A percentile compares a stretch with the other conserved stretches of the same genome.
Conservation (phyloP, 2,113 vertebrate species). For the Patagioenas fasciata region DNA sequence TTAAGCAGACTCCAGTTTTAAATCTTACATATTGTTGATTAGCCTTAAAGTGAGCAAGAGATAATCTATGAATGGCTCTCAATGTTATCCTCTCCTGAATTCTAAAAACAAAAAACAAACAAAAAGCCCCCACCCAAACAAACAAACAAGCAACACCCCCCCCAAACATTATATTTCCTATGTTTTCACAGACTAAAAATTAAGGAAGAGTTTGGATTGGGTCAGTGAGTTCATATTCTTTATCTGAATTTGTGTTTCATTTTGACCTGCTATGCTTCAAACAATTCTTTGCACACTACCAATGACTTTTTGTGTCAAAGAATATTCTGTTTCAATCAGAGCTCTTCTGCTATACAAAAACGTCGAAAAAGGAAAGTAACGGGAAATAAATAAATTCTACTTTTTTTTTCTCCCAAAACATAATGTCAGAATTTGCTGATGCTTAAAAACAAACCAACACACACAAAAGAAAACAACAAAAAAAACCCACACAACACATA, state of each 20-base stretch:
- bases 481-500: too few relatives aligned
- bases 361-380: not conserved
- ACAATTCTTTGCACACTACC: rapidly evolving
- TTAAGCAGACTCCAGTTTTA: not conserved
- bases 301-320: not conserved
- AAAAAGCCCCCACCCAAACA: too few relatives aligned
- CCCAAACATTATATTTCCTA: not conserved
- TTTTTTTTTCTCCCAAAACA: not conserved
- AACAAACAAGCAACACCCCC: too few relatives aligned
- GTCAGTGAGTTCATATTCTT: not conserved
- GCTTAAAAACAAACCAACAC: not conserved
- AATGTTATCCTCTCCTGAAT: not conserved
- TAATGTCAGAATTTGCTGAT: not conserved
- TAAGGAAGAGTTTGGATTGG: not conserved
- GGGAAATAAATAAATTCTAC: not conserved
- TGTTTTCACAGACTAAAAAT: not conserved
- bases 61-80: not conserved
- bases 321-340: not conserved
- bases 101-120: not conserved
- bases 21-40: not conserved
- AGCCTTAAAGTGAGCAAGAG: not conserved
- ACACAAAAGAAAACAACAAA: not conserved
- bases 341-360: not conserved
- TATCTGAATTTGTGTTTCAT: not conserved
- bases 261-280: not conserved